A percentile compares a stretch with the other conserved stretches of the same genome.
These are phyloP conservation scores for Actinernus sp. DNA, from an alignment of 92 coral and sea anemone genomes.

Conservation along the genomic window DNA sequence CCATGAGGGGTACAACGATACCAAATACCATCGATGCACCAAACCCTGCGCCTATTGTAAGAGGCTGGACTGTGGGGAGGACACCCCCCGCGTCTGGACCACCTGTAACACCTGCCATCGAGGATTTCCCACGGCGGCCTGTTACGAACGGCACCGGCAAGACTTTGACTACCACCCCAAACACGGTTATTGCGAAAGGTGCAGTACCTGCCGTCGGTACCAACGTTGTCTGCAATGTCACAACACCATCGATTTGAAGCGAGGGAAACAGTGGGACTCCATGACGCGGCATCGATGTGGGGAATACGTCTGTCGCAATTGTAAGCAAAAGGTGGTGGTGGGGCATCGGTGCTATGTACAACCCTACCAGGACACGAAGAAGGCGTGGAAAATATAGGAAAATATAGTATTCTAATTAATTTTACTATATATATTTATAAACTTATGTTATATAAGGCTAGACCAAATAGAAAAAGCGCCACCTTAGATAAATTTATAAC, in stretches of 20 bases:
- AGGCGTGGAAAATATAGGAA: background rate
- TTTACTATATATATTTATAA: no score
- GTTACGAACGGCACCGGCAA: background rate
- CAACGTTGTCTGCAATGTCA: no score
- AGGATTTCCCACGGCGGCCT: background rate
- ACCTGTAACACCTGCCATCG: background rate
- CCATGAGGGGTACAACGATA: background rate
- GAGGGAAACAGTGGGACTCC: no score
- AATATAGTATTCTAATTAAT: no score
- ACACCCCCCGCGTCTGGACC: background rate
- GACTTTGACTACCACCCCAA: no score
- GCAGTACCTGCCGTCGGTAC: no score
- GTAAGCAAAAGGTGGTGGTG: background rate
- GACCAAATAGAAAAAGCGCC: no score
- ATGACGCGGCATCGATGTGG: background rate
- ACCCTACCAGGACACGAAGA: background rate
- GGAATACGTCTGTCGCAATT: background rate
- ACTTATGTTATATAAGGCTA: no score
- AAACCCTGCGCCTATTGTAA: background rate
- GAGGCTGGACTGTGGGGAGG: background rate
- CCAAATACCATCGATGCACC: background rate
- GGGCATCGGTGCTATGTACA: slow-evolving; percentile 9
- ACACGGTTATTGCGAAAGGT: no score
- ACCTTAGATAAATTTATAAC: no score
- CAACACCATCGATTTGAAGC: no score